Base-by-base conservation (phyloP, 2,797 vertebrate genomes). In the Scyliorhinus canicula region DNA sequence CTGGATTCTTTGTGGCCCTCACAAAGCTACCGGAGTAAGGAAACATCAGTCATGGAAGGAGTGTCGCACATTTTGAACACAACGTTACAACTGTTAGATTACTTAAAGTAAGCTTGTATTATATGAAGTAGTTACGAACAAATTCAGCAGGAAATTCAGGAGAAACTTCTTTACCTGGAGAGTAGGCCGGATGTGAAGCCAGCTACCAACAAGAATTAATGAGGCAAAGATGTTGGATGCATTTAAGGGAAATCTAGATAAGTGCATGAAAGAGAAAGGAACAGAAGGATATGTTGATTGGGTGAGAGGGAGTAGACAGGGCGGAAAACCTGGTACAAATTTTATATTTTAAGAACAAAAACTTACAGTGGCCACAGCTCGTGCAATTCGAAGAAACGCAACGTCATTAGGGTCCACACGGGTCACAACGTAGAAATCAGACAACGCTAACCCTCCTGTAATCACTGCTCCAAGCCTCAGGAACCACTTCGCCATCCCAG, bases 361-460 rank as follows among this genome's bases (percentile, higher is more conserved):
- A 97, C 98, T 98, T 97, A 99, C 99, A 50, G 98, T 98, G 88
- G 97, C 97, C 79, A 98, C 97, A 2, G 99, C 98, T 96, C 99
- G 97, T 95, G 98, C 98, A 50, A 99, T 98, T 95, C 99, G 97
- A 95, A 99, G 96, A 11, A 98, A 95, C 31, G 98, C 99, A 95
- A 99, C 97, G 96, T 99, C 99, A 95, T 96, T 98, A 96, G 97
- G 97, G 96, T 99, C 98, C 96, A 98, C 95, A 96, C 95, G 97
- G 95, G 96, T 96, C 95, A 98, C 98, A 31, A 99, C 95, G 96
- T 97, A 98, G 95, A 99, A 93, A n/a, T 98, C 98, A 24, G 98
- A 98, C 60, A 98, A 97, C 71, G 98, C 97, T 0, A 98, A 96
- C 47, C 97, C 97, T 77, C 96, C 96, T 0, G 97, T 96, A 86